Conservation (phyloP, 2,888 invertebrate species). For the Caenorhabditis parvicauda region DNA sequence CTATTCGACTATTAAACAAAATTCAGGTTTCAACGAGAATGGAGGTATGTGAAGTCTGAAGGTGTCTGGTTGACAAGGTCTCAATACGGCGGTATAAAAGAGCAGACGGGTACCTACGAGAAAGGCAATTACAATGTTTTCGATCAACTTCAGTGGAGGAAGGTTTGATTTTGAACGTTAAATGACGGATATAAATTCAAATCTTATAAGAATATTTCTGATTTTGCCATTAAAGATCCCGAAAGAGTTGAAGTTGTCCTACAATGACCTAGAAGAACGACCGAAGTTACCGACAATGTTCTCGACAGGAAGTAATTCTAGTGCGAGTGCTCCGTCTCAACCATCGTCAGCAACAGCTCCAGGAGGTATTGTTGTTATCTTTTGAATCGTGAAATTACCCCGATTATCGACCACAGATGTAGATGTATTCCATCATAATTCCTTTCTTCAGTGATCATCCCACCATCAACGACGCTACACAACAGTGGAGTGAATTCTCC, state of each 20-base stretch:
- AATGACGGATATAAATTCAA: neutral
- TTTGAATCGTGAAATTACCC: too few relatives aligned
- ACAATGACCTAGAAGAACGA: constrained; percentile 94
- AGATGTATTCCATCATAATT: too few relatives aligned
- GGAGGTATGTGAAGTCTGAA: constrained; percentile 98
- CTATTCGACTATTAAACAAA: neutral
- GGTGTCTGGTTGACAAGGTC: constrained; percentile 72
- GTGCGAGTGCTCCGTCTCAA: too few relatives aligned
- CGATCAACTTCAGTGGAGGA: constrained; percentile 97
- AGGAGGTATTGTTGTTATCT: too few relatives aligned
- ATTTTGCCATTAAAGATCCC: constrained; percentile 64
- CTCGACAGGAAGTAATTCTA: too few relatives aligned
- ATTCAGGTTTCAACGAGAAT: constrained; percentile 73
- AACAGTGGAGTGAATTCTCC: too few relatives aligned
- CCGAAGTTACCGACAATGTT: constrained; percentile 66
- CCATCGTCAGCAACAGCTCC: too few relatives aligned
- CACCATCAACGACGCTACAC: too few relatives aligned
- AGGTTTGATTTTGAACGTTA: constrained; percentile 67
- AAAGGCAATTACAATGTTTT: constrained; percentile 99
- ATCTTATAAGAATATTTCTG: neutral
- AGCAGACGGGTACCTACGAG: constrained; percentile 93
- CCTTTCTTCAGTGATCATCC: too few relatives aligned
- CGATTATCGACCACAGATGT: too few relatives aligned
- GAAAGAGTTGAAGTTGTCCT: constrained; percentile 97
- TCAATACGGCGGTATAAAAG: constrained; percentile 64